These are phyloP conservation scores for Rhinella marina DNA, from an alignment of 2,797 vertebrate species.

Conservation along the genomic window DNA sequence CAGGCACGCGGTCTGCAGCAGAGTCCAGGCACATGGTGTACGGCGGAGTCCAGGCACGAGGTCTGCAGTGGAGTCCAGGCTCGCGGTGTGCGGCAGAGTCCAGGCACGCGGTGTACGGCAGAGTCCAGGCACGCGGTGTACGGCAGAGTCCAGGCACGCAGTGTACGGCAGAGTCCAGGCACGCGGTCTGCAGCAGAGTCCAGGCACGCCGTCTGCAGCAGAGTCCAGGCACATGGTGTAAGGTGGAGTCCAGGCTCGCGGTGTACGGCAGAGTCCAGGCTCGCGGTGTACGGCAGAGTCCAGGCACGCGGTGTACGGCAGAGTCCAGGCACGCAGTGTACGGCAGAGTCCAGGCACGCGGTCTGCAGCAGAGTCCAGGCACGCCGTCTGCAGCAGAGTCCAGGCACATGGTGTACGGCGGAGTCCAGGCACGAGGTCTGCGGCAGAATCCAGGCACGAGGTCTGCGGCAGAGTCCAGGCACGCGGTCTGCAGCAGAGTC, in stretches of 20 bases:
- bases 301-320: too few relatives aligned
- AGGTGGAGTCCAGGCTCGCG: too few relatives aligned
- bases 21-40: too few relatives aligned
- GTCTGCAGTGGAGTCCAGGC: neutral
- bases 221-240: neutral
- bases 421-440: neutral
- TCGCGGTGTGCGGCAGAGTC: neutral
- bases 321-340: neutral
- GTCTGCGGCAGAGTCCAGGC: neutral
- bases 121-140: neutral
- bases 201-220: too few relatives aligned
- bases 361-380: neutral
- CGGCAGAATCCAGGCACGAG: too few relatives aligned
- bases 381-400: neutral
- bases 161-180: neutral
- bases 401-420: too few relatives aligned
- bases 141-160: too few relatives aligned
- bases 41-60: neutral
- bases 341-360: too few relatives aligned
- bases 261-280: neutral
- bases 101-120: too few relatives aligned
- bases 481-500: neutral
- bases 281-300: neutral
- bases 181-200: neutral
- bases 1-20: neutral